Percentiles rank a stretch among this genome's conserved stretches.
phyloP scores from a whole-genome alignment of 2,797 vertebrate genomes.

The Diglossa cyanea region DNA sequence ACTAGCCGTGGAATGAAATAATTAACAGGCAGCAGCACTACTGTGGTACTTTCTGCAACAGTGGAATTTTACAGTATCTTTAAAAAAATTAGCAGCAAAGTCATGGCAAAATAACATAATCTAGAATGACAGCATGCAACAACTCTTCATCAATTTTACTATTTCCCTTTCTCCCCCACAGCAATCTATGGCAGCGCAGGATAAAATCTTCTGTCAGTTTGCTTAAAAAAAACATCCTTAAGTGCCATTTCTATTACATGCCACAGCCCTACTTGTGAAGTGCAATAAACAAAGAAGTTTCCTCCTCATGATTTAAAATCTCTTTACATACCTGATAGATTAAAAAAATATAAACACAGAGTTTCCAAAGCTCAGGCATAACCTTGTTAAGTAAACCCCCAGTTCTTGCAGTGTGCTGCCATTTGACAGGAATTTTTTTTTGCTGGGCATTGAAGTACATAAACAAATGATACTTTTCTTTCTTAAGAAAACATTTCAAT shows the following conservation, averaged over 20 bases:
- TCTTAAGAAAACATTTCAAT: constrained; percentile 79
- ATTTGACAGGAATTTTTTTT: constrained; percentile 50
- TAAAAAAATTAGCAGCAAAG: constrained; percentile 64
- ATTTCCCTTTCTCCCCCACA: constrained; percentile 65
- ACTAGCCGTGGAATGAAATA: constrained; percentile 32
- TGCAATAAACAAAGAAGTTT: constrained; percentile 18
- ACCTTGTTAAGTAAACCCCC: constrained; percentile 37
- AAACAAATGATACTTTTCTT: constrained; percentile 73
- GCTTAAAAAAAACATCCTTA: constrained; percentile 45
- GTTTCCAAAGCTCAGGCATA: background rate
- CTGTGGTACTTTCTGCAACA: background rate
- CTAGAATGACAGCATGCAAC: constrained; percentile 74
- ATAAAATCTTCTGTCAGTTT: constrained; percentile 69
- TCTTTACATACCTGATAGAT: constrained; percentile 5
- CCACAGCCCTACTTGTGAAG: constrained; percentile 2
- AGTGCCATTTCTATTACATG: constrained; percentile 41
- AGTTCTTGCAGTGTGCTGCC: background rate
- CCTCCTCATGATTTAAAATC: background rate
- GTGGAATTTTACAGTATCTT: constrained; percentile 45
- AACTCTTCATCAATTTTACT: constrained; percentile 73
- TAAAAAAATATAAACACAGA: constrained; percentile 38
- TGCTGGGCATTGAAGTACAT: constrained; percentile 54
- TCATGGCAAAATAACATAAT: constrained; percentile 68
- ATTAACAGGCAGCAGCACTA: constrained; percentile 34
- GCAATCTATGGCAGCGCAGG: constrained; percentile 59